Base-by-base conservation (phyloP, 2,113 vertebrate genomes). In the Piprites chloris region DNA sequence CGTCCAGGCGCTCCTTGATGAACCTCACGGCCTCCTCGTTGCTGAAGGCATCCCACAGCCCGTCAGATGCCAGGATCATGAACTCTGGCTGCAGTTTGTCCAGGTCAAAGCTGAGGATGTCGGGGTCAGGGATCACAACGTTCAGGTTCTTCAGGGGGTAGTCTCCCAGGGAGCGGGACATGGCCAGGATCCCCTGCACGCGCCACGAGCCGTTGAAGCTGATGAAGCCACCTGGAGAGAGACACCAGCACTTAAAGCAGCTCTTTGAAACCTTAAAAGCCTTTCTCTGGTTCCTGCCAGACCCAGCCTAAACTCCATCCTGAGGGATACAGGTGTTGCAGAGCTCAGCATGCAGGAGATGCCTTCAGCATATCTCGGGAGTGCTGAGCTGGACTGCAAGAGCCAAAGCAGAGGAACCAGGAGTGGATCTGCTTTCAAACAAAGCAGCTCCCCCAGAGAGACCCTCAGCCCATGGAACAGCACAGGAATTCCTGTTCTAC, bases 151-250 rank as follows among this genome's bases (percentile, higher is more conserved):
- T 99, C 94, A 99, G 98, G 1, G 99, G 99, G 95, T 99, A 99
- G 88, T 99, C 99, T 35, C 99, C 99, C 67, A 99, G 96, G 0
- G 99, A 99, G 30, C 99, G 99, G 39, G 99, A 99, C 99, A 99
- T 99, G 77, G 99, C 99, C 97, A 99, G 97, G 97, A 99, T 99
- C 71, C 99, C 99, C 97, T 99, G 99, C 22, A 99, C 99, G 0
- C 99, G 98, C 99, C 99, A 99, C 0, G 99, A 99, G 81, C 99
- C 99, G 4, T 99, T 99, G 94, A 99, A 99, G 97, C 99, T 99
- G 98, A 99, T 99, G 97, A 99, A 99, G 5, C 99, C 99, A 73
- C 99, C 99, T 99, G 95, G 35, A 91, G 95, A 46, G 49, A 72
- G 81, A 98, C 46, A 97, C 56, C 89, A 39, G 84, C 4, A 49